Percentiles rank a stretch among this genome's conserved stretches.
These are phyloP conservation scores for Myocastor coypus DNA, from an alignment of 2,113 vertebrate genomes.

Conservation along the genomic window DNA sequence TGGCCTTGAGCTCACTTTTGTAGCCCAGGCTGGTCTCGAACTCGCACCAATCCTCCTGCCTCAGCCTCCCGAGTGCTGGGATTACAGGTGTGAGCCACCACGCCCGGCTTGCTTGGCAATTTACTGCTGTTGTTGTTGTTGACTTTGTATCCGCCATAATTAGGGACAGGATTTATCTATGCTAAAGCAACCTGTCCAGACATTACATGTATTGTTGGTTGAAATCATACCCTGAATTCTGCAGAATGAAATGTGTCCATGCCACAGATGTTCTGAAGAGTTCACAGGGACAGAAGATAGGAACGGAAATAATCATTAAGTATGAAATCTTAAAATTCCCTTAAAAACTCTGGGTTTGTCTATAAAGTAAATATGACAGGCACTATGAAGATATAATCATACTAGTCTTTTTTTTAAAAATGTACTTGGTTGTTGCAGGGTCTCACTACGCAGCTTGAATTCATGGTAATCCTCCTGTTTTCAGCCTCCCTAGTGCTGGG, in stretches of 20 bases:
- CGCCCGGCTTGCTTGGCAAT: too few species aligned
- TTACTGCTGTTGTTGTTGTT: background rate
- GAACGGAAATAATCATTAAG: background rate
- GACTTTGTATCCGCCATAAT: background rate
- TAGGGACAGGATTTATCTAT: background rate
- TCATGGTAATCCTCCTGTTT: too few species aligned
- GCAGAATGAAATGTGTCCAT: conserved; percentile 4
- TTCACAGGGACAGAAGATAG: conserved; percentile 10
- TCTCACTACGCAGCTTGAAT: too few species aligned
- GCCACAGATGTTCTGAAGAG: background rate
- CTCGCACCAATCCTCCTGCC: too few species aligned
- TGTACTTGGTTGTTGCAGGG: too few species aligned
- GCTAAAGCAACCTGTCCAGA: background rate
- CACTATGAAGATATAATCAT: background rate
- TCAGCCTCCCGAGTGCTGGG: too few species aligned
- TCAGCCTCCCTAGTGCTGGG: too few species aligned
- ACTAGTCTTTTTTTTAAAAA: too few species aligned
- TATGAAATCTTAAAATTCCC: background rate
- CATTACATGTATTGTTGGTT: conserved; percentile 26
- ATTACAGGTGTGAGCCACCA: too few species aligned
- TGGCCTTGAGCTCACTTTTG: too few species aligned
- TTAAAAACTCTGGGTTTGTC: background rate
- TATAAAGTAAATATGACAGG: conserved; percentile 19
- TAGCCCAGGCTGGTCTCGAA: too few species aligned
- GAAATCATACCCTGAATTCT: conserved; percentile 20